phyloP scores from a whole-genome alignment of 2,888 invertebrate genomes.

The Limnephilus auricula region DNA sequence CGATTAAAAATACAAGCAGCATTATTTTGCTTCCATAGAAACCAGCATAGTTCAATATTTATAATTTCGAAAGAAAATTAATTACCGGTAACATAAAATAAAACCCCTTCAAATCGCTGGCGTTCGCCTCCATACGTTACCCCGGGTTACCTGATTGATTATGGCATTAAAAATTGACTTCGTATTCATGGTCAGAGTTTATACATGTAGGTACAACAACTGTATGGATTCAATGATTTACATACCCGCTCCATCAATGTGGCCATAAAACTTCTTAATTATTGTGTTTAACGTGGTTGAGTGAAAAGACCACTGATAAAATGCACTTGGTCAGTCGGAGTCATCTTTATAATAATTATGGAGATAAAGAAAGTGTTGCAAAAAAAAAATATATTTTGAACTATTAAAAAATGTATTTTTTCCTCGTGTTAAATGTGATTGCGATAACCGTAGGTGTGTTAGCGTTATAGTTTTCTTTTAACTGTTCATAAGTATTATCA shows the following conservation, averaged over 20 bases:
- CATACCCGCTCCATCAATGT: slow-evolving; percentile 6
- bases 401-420: too few relatives aligned
- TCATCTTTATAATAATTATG: not conserved
- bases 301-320: not conserved
- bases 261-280: not conserved
- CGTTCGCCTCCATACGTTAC: slow-evolving; percentile 18
- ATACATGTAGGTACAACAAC: slow-evolving; percentile 6
- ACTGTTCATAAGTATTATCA: not conserved
- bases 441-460: not conserved
- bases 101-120: not conserved
- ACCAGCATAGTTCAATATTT: not conserved
- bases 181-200: slow-evolving; percentile 18
- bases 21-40: not conserved
- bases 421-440: not conserved
- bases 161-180: slow-evolving; percentile 19
- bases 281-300: not conserved
- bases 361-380: not conserved
- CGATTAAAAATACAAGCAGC: not conserved
- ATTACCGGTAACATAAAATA: slow-evolving; percentile 9
- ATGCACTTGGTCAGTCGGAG: not conserved
- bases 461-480: not conserved
- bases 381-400: not conserved
- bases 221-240: not conserved
- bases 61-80: not conserved
- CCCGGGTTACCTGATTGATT: slow-evolving; percentile 2